Base-by-base conservation (phyloP, 1,140 invertebrate species). In the Glossosoma conforme region DNA sequence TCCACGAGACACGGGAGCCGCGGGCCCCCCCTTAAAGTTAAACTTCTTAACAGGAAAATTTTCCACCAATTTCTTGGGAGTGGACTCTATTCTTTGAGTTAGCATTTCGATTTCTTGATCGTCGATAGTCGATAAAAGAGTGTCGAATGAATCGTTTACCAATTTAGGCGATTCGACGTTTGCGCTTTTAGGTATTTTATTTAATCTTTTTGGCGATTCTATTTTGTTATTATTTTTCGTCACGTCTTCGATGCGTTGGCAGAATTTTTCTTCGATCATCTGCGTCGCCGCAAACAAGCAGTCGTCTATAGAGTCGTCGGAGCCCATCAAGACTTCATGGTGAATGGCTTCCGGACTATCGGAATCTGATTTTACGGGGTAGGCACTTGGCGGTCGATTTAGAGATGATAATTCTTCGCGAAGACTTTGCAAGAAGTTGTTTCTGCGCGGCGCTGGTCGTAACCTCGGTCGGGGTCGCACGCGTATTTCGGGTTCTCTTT, bases 291-390 rank as follows among this genome's bases (percentile, higher is more conserved):
- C 68, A 19, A 74, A 52, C 36, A 75, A 57, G 56, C 63, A 70
- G 58, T 75, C 72, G 65, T 75, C 74, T 61, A 74, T 68, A 28
- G 70, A 75, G 62, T 75, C 70, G 57, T 75, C 72, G 28, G 69
- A 74, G 60, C 74, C 72, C 5, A 66, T 64, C n/a, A n/a, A n/a
- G n/a, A n/a, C n/a, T n/a, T n/a, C n/a, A n/a, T n/a, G n/a, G n/a
- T n/a, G n/a, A n/a, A n/a, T n/a, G n/a, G n/a, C n/a, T n/a, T n/a
- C n/a, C n/a, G n/a, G n/a, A n/a, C n/a, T n/a, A n/a, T n/a, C n/a
- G n/a, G n/a, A n/a, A n/a, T n/a, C n/a, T n/a, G n/a, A n/a, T n/a
- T n/a, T n/a, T n/a, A n/a, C n/a, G n/a, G n/a, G n/a, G n/a, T n/a
- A n/a, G n/a, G n/a, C n/a, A n/a, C n/a, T n/a, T n/a, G n/a, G n/a